These are phyloP conservation scores for Ginglymostoma cirratum DNA, from an alignment of 2,113 vertebrate genomes.

Conservation along the genomic window DNA sequence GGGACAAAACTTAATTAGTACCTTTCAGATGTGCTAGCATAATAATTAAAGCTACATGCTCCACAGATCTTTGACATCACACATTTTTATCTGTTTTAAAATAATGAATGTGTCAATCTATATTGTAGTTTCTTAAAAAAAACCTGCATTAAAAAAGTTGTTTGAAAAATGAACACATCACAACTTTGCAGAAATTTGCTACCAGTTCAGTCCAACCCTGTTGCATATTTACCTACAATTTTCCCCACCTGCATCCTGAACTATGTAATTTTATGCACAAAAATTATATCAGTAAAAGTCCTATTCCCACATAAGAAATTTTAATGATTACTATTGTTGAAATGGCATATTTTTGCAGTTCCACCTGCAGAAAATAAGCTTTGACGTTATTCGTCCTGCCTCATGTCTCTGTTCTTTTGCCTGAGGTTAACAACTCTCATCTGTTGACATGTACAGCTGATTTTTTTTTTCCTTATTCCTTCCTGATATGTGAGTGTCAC, in stretches of 20 bases:
- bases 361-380: not conserved
- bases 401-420: too few species aligned
- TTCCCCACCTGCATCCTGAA: not conserved
- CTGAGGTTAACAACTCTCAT: too few species aligned
- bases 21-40: not conserved
- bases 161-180: not conserved
- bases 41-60: not conserved
- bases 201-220: not conserved
- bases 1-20: constrained; percentile 22
- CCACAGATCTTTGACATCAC: not conserved
- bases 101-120: not conserved
- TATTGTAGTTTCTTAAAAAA: not conserved
- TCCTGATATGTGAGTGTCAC: not conserved
- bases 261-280: not conserved
- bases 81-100: not conserved
- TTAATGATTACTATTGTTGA: not conserved
- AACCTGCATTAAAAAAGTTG: not conserved
- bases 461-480: too few species aligned
- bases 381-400: too few species aligned
- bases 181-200: not conserved
- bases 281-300: not conserved
- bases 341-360: not conserved
- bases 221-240: not conserved
- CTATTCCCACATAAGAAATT: not conserved
- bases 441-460: too few species aligned